A percentile compares a stretch with the other conserved stretches of the same genome.
Conservation (phyloP, 2,113 vertebrate genomes). For the Quiscalus mexicanus region DNA sequence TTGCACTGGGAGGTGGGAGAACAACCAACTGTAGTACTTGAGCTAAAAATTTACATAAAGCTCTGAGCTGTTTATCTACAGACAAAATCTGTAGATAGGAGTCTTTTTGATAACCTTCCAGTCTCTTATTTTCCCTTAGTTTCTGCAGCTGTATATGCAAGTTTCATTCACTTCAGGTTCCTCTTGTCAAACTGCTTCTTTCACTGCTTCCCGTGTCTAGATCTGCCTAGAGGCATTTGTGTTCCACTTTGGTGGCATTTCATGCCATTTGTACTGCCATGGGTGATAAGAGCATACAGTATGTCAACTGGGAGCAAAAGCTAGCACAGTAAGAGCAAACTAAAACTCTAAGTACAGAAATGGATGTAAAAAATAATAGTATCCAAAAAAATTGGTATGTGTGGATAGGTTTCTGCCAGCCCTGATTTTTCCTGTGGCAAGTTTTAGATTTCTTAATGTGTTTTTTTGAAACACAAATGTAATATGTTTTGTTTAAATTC, state of each 20-base stretch:
- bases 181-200: background rate
- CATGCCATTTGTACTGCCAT: background rate
- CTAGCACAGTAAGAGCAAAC: background rate
- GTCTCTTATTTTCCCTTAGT: background rate
- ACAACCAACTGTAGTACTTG: background rate
- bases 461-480: background rate
- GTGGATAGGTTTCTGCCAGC: background rate
- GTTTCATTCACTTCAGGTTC: background rate
- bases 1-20: fast-evolving
- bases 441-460: background rate
- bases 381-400: background rate
- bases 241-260: background rate
- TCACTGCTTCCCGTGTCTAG: background rate
- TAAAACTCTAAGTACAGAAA: background rate
- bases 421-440: background rate
- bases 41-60: background rate
- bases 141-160: background rate
- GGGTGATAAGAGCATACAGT: background rate
- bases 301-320: background rate
- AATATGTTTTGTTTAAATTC: background rate
- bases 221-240: background rate
- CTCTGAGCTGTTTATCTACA: background rate
- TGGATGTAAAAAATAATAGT: background rate
- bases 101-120: background rate
- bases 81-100: fast-evolving